Conservation (phyloP, 2,113 vertebrate species). For the Syngnathus typhle region DNA sequence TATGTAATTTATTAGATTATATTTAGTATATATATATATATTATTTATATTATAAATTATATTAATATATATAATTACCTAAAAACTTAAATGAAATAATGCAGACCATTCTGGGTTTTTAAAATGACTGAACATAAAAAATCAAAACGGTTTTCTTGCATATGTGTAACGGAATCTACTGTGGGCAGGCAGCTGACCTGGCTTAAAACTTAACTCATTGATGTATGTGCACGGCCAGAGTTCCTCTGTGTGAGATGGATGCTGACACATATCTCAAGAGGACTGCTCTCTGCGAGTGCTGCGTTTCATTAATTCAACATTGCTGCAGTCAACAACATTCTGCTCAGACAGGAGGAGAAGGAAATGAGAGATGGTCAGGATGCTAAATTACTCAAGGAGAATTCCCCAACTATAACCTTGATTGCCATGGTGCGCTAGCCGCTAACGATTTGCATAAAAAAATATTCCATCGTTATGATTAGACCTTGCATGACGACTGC, state of each 20-base stretch:
- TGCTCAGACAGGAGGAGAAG: constrained; percentile 1
- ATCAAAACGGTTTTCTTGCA: neutral
- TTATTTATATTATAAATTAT: too few relatives aligned
- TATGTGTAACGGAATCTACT: neutral
- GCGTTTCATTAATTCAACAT: constrained; percentile 10
- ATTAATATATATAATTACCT: too few relatives aligned
- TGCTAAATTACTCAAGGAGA: constrained; percentile 23
- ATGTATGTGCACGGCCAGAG: constrained; percentile 11
- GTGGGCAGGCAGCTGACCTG: neutral
- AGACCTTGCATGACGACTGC: constrained; percentile 19
- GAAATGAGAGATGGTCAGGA: constrained; percentile 12
- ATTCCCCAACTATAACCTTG: constrained; percentile 30
- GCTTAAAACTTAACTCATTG: constrained; percentile 1
- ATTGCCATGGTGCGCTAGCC: constrained; percentile 39
- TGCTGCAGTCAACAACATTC: constrained; percentile 20
- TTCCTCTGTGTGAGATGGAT: constrained; percentile 18
- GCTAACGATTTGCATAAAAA: constrained; percentile 39
- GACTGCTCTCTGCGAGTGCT: constrained; percentile 18
- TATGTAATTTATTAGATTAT: too few relatives aligned
- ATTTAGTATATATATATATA: too few relatives aligned
- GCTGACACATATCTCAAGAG: constrained; percentile 27
- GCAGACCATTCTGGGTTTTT: too few relatives aligned
- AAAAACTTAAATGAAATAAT: too few relatives aligned
- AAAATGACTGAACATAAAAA: too few relatives aligned
- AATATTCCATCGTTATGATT: constrained; percentile 36